Evolutionary conservation across 1,140 invertebrate species (phyloP).

Genomic region (Drosophila ercepeae): DNA sequence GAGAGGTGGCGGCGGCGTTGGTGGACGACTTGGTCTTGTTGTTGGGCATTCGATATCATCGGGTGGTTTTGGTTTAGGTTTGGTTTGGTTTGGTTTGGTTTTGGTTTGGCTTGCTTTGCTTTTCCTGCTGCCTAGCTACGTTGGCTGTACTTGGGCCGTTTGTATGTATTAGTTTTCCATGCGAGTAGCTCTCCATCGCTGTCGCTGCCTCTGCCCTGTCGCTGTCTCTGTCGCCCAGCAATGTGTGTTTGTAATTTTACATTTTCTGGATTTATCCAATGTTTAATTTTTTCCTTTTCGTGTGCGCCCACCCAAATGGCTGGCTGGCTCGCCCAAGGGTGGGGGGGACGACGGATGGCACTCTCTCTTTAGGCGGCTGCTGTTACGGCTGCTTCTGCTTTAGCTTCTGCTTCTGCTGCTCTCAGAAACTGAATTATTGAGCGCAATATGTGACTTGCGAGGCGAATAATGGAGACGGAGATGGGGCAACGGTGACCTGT

Average conservation of each 20-base stretch:
- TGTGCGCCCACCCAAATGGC: slow-evolving; percentile 72
- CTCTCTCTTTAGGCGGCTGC: slow-evolving; percentile 27
- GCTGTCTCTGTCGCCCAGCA: slow-evolving; percentile 24
- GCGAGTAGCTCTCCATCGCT: slow-evolving; percentile 19
- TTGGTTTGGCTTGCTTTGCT: slow-evolving; percentile 35
- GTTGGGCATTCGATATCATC: slow-evolving; percentile 68
- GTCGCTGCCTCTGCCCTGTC: too few relatives aligned
- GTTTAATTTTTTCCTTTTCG: slow-evolving; percentile 69
- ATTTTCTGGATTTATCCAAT: slow-evolving; percentile 82
- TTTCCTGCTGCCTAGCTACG: slow-evolving; percentile 11
- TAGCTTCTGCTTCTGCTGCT: slow-evolving; percentile 22
- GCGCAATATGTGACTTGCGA: slow-evolving; percentile 69
- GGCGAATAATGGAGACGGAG: slow-evolving; percentile 30
- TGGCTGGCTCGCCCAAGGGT: not conserved
- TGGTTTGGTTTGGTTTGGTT: slow-evolving; percentile 39
- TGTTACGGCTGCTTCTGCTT: slow-evolving; percentile 37
- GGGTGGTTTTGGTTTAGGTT: slow-evolving; percentile 57
- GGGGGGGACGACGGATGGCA: slow-evolving; percentile 5
- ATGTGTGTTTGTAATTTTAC: slow-evolving; percentile 74
- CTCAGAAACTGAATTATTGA: slow-evolving; percentile 73
- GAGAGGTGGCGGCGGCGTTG: slow-evolving; percentile 43
- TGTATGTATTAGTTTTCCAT: slow-evolving; percentile 77
- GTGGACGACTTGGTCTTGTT: slow-evolving; percentile 47
- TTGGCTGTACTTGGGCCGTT: slow-evolving; percentile 4
- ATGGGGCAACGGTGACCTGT: slow-evolving; percentile 58